Base-by-base conservation (phyloP, 2,888 invertebrate species). In the Megaustenia siamemsis region DNA sequence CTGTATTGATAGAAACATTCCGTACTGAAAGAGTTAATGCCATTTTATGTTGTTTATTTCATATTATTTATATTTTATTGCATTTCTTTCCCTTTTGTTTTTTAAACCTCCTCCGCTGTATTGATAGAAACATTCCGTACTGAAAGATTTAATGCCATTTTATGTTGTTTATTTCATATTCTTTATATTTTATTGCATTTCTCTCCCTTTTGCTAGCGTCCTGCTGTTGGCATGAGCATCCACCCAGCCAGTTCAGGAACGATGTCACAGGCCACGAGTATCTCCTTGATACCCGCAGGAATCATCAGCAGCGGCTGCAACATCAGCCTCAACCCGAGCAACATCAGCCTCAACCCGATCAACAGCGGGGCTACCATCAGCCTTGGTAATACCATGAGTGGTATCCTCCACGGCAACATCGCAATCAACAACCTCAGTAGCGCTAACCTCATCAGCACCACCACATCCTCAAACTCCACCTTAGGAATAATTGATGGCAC, bases 241-340 rank as follows among this genome's bases (percentile, higher is more conserved):
- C 79, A 85, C 35, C 45, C 85, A 53, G 85, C 66, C 28, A 49
- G 63, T 32, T 32, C 60, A 38, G 69, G 35, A 28, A 38, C 49
- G 5, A 66, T 79, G n/a, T 68, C 85, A 40, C 85, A 63, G 24
- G 75, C 80, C n/a, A 49, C 76, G 21, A 85, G 53, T 69, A 75
- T 85, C 21, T 81, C 85, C 18, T 35, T 85, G 56, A 63, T 80
- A n/a, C 80, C 85, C 15, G 49, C 81, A 24, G 76, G 83, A 24
- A 83, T 83, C 45, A 43, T 83, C 80, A 75, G 80, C 45, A 45
- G 71, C n/a, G 78, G 78, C 43, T 78, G 78, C 79, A 68, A 78
- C n/a, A 83, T 83, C 45, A 56, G 78, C 80, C 60, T 73, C 43
- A 71, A 60, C 38, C 71, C 69, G 43, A 63, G 75, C 76, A 75